Base-by-base conservation (phyloP, 2,113 vertebrate species). In the Buteo buteo region DNA sequence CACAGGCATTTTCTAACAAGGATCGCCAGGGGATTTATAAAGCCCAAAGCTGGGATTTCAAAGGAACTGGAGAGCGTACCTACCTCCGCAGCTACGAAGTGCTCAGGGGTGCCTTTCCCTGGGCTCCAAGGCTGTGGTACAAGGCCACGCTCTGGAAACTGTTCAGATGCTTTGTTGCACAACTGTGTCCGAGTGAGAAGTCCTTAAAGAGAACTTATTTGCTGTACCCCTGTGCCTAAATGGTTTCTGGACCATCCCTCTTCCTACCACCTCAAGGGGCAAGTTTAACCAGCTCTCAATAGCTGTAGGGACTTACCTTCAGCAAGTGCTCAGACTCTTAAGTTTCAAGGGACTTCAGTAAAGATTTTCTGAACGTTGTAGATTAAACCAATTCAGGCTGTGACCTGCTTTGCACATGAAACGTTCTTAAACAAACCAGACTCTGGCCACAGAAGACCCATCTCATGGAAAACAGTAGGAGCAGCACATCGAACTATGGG, bases 1-100 rank as follows among this genome's bases (percentile, higher is more conserved):
- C 82, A 80, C 11, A 65, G 16, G 69, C 73, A 50, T 92, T 91
- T 93, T 95, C 73, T 93, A 89, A 54, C 54, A 80, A 94, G 50
- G n/a, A 72, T 85, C 13, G 0, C 45, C 81, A 85, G 82, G 86
- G 74, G 89, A 90, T 85, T 91, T 93, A 42, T 17, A 69, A 76
- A 95, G 58, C 38, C 4, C 5, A 50, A 92, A 92, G 80, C 1
- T 22, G 9, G 36, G 62, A 82, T 89, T 89, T 77, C 70, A 76
- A 64, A 94, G 61, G 36, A 82, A 40, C 44, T 26, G 40, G 32
- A 76, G 40, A 28, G 19, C 13, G 19, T 10, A 59, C 7, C 36
- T 73, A 21, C 16, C 20, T 58, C 38, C 74, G 65, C n/a, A 82
- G 38, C 42, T 67, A 32, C 52, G 25, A 5, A 9, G 57, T 13